phyloP scores from a whole-genome alignment of 2,888 invertebrate genomes.

The Xanthia togata region DNA sequence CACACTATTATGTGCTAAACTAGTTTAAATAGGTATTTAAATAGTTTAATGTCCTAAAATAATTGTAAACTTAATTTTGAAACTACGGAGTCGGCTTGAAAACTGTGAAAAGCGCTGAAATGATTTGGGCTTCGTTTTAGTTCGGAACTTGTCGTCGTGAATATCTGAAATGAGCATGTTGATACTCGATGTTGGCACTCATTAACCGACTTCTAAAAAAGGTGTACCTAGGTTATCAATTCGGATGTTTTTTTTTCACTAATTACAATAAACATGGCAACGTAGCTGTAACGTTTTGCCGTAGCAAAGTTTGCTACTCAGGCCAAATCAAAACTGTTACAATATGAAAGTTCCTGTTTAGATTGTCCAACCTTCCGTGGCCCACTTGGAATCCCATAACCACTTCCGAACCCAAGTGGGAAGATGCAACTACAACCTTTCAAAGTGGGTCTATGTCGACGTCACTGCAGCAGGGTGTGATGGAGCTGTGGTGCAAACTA shows the following conservation, averaged over 20 bases:
- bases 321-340: neutral
- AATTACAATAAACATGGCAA: too few relatives aligned
- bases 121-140: neutral
- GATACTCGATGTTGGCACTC: neutral
- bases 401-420: neutral
- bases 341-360: neutral
- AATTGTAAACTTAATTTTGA: neutral
- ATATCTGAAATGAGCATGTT: neutral
- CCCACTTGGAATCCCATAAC: neutral
- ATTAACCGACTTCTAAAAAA: too few relatives aligned
- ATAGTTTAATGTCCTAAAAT: neutral
- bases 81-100: neutral
- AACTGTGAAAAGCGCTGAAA: neutral
- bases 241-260: too few relatives aligned
- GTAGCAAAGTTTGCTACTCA: neutral
- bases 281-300: too few relatives aligned
- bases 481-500: too few relatives aligned
- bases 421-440: neutral
- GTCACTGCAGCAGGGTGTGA: too few relatives aligned
- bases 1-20: slow-evolving; percentile 26
- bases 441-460: too few relatives aligned
- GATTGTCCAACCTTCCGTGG: neutral
- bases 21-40: slow-evolving; percentile 38
- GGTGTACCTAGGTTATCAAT: too few relatives aligned
- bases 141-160: neutral